Conservation (phyloP, 2,888 invertebrate species). For the Melipona bicolor region DNA sequence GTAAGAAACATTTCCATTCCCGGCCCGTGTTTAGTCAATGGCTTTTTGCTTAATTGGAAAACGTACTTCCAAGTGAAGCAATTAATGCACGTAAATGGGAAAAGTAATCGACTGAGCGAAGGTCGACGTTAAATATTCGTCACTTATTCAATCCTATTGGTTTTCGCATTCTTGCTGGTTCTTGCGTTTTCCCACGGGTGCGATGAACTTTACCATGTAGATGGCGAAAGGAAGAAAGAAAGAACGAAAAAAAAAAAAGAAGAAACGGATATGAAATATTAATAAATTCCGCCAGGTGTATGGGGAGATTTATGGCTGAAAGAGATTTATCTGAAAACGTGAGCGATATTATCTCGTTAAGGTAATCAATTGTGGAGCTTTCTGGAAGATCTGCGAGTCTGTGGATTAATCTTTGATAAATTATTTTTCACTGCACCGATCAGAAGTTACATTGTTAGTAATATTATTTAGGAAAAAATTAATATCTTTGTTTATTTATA, state of each 20-base stretch:
- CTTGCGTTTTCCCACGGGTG: not conserved
- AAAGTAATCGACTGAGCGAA: slow-evolving; percentile 23
- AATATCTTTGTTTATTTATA: no score
- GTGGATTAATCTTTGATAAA: not conserved
- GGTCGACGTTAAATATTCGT: slow-evolving; percentile 19
- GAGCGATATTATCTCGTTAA: no score
- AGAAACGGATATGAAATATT: not conserved
- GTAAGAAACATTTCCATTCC: slow-evolving; percentile 31
- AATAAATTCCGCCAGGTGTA: not conserved
- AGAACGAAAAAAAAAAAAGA: not conserved
- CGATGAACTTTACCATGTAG: not conserved
- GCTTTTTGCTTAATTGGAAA: slow-evolving; percentile 33
- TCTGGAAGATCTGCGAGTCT: no score
- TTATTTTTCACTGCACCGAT: not conserved
- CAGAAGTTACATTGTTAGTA: not conserved
- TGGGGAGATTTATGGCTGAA: not conserved
- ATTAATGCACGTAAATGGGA: slow-evolving; percentile 32
- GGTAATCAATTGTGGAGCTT: no score
- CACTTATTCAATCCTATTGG: slow-evolving; percentile 28
- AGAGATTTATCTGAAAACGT: not conserved
- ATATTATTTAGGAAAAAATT: no score
- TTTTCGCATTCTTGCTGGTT: not conserved
- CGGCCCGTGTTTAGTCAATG: slow-evolving; percentile 18
- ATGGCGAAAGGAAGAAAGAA: not conserved
- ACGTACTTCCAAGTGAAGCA: slow-evolving; percentile 25